Percentiles rank a stretch among this genome's conserved stretches.
These are phyloP conservation scores for Pseudois nayaur DNA, from an alignment of 2,113 vertebrate species.

Conservation along the genomic window DNA sequence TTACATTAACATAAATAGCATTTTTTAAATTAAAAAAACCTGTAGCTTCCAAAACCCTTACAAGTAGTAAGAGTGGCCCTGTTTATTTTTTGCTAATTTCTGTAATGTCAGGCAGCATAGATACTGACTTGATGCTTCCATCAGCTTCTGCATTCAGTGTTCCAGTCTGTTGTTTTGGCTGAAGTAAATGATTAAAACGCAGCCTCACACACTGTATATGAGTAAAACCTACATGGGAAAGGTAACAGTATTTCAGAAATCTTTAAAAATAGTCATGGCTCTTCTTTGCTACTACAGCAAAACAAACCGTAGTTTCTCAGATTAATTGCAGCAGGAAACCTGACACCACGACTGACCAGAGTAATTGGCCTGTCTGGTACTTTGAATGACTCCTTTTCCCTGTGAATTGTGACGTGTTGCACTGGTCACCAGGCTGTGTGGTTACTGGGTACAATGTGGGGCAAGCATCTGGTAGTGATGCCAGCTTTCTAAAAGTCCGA, in stretches of 20 bases:
- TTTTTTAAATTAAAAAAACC: neutral
- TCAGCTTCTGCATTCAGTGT: neutral
- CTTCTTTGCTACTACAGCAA: neutral
- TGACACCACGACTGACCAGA: neutral
- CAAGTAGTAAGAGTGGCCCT: neutral
- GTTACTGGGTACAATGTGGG: neutral
- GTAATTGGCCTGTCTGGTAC: neutral
- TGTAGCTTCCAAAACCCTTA: neutral
- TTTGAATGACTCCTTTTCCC: neutral
- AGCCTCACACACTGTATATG: neutral
- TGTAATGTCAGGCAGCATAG: neutral
- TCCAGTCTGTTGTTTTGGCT: neutral
- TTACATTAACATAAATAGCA: neutral
- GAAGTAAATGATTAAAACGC: neutral
- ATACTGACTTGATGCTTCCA: neutral
- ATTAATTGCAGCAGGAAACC: neutral
- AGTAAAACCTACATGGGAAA: neutral
- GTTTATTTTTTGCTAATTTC: neutral
- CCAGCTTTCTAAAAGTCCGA: neutral
- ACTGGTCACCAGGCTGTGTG: neutral
- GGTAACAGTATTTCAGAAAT: neutral
- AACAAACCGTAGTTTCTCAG: neutral
- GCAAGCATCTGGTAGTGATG: neutral
- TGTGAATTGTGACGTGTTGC: neutral
- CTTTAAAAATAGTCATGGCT: neutral